These are phyloP conservation scores for Tenthredo amoena DNA, from an alignment of 2,888 invertebrate species.

Conservation along the genomic window DNA sequence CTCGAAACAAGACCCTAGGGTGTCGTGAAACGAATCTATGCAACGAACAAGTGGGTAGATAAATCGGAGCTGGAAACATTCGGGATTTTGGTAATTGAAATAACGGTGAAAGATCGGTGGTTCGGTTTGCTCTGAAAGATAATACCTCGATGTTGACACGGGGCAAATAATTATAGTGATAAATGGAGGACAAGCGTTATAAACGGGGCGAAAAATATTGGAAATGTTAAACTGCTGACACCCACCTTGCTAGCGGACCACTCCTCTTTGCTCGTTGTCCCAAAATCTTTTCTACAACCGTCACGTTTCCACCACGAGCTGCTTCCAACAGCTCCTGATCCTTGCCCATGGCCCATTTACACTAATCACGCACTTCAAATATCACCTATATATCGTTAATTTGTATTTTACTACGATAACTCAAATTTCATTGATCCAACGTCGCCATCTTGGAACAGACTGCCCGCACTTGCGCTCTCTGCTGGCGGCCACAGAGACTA, in stretches of 20 bases:
- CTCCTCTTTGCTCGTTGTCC: conserved; percentile 94
- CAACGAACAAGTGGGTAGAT: conserved; percentile 12
- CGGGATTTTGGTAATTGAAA: neutral
- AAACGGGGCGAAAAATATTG: neutral
- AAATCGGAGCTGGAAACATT: neutral
- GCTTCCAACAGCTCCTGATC: conserved; percentile 98
- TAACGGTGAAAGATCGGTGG: neutral
- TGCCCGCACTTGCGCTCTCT: conserved; percentile 78
- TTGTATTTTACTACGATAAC: conserved; percentile 76
- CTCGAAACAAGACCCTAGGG: neutral
- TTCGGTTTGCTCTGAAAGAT: neutral
- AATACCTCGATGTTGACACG: neutral
- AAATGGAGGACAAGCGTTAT: neutral
- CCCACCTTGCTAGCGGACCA: conserved; percentile 95
- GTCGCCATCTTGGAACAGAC: conserved; percentile 84
- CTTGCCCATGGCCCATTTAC: conserved; percentile 90
- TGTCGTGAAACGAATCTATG: neutral
- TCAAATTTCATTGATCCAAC: conserved; percentile 86
- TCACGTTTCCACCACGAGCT: conserved; percentile 94
- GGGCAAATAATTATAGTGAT: neutral
- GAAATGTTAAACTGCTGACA: conserved; percentile 69
- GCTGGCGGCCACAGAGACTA: conserved; percentile 67
- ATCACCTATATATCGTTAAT: conserved; percentile 67
- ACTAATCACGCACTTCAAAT: conserved; percentile 62
- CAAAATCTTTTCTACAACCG: conserved; percentile 94